These are phyloP conservation scores for Cheirogaleus major DNA, from an alignment of 2,797 vertebrate species.

Conservation along the genomic window DNA sequence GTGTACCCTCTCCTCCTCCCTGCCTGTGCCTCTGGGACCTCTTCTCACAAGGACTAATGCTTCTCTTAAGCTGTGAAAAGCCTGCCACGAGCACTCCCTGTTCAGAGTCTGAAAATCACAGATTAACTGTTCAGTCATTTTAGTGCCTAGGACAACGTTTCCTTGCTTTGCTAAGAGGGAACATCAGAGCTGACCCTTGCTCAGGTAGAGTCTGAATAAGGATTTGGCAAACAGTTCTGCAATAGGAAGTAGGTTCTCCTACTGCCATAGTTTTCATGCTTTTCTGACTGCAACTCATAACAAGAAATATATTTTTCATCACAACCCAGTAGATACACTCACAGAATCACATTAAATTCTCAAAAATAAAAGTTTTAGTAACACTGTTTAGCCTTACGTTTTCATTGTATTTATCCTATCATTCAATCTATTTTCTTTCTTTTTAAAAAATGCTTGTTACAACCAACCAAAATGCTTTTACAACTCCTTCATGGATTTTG, in stretches of 20 bases:
- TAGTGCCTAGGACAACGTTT: background rate
- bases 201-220: background rate
- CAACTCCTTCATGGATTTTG: background rate
- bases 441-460: background rate
- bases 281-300: background rate
- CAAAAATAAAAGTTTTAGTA: background rate
- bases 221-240: background rate
- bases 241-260: background rate
- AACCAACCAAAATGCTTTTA: background rate
- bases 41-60: constrained; percentile 28
- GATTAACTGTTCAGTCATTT: background rate
- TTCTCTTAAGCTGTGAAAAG: constrained; percentile 28
- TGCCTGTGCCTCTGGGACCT: background rate
- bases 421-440: background rate
- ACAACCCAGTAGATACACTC: background rate
- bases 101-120: constrained; percentile 25
- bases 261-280: background rate
- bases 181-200: background rate
- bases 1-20: background rate
- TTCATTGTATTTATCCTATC: background rate
- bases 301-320: background rate
- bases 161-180: background rate
- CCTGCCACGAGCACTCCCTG: background rate
- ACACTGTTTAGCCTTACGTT: background rate
- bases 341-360: background rate